A percentile compares a stretch with the other conserved stretches of the same genome.
These are phyloP conservation scores for Panzeria rudis DNA, from an alignment of 2,888 invertebrate species.

Conservation along the genomic window DNA sequence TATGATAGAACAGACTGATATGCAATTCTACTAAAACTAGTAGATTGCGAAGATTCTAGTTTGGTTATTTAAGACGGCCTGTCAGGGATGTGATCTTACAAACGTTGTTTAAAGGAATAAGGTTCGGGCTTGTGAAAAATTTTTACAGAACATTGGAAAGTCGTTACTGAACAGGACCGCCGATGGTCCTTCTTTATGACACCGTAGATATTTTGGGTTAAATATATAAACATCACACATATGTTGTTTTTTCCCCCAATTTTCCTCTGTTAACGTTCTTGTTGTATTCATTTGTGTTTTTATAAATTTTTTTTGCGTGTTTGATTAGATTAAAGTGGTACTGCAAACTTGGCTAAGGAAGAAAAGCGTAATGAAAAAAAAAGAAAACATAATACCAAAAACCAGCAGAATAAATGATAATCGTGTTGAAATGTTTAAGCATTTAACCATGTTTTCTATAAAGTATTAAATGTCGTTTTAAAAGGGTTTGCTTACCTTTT, in stretches of 20 bases:
- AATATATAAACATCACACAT: conserved; percentile 66
- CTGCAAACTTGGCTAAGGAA: conserved; percentile 34
- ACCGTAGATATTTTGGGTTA: conserved; percentile 16
- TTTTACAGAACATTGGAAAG: too few species aligned
- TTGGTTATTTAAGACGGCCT: too few species aligned
- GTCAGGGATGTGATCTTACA: too few species aligned
- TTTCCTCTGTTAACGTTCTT: conserved; percentile 12
- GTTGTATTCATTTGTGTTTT: conserved; percentile 49
- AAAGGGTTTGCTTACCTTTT: conserved; percentile 43
- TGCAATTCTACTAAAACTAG: too few species aligned
- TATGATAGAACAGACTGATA: too few species aligned
- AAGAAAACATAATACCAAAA: not conserved
- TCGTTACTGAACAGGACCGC: too few species aligned
- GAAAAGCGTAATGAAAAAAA: not conserved
- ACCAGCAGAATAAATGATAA: conserved; percentile 64
- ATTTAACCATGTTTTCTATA: conserved; percentile 61
- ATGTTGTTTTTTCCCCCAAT: not conserved
- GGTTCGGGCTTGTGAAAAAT: too few species aligned
- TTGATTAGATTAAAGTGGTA: conserved; percentile 69
- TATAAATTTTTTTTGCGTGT: conserved; percentile 66
- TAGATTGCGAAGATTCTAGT: too few species aligned
- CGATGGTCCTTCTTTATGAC: not conserved
- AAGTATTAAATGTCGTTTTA: conserved; percentile 70
- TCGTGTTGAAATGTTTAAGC: conserved; percentile 73
- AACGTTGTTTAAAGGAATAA: too few species aligned